Conservation (phyloP, 2,113 vertebrate species). For the Irena cyanogastra region DNA sequence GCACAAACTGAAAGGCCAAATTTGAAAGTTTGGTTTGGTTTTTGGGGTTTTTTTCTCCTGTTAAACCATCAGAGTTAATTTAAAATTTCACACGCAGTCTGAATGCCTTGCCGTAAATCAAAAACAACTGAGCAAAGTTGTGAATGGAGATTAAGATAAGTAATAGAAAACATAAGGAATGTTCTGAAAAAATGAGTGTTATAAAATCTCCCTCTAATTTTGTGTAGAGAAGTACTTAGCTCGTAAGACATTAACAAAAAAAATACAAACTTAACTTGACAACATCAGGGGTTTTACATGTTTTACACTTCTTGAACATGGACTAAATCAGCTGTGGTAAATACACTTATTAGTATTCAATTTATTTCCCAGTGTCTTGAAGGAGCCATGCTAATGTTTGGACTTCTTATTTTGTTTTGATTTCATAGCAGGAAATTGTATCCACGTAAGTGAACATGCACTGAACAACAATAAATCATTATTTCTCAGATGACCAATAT, state of each 20-base stretch:
- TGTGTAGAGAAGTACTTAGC: neutral
- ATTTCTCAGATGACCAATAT: conserved; percentile 77
- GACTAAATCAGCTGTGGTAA: conserved; percentile 59
- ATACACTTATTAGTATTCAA: conserved; percentile 52
- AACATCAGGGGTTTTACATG: neutral
- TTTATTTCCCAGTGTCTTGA: conserved; percentile 62
- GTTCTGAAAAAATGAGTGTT: neutral
- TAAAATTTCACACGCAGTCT: neutral
- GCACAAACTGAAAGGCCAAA: neutral
- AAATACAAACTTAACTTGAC: neutral
- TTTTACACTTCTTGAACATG: conserved; percentile 24
- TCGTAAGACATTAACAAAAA: neutral
- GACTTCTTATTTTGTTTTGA: conserved; percentile 67
- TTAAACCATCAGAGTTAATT: neutral
- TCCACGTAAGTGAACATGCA: conserved; percentile 66
- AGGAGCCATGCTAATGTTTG: conserved; percentile 44
- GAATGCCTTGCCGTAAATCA: neutral
- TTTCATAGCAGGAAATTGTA: conserved; percentile 67
- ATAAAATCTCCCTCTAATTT: neutral
- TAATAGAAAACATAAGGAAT: neutral
- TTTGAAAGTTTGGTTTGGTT: neutral
- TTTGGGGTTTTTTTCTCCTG: neutral
- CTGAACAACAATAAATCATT: conserved; percentile 74
- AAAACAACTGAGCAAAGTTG: neutral
- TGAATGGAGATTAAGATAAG: neutral